These are phyloP conservation scores for Sycophaga agraensis DNA, from an alignment of 1,140 invertebrate genomes.

Conservation along the genomic window DNA sequence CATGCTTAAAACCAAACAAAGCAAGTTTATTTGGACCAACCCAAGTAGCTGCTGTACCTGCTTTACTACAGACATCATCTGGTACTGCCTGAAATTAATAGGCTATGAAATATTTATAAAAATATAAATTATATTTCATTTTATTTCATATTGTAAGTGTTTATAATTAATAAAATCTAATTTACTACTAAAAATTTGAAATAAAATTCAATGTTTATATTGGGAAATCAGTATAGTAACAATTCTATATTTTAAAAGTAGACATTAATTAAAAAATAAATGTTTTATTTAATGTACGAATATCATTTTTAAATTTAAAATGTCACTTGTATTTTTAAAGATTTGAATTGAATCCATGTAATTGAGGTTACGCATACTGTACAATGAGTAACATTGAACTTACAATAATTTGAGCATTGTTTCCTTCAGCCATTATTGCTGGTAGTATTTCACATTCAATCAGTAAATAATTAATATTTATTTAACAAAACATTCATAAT, in stretches of 20 bases:
- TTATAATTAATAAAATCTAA: not conserved
- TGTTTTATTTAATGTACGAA: too few relatives aligned
- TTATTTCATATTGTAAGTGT: not conserved
- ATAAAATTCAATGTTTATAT: too few relatives aligned
- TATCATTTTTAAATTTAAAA: too few relatives aligned
- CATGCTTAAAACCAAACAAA: constrained; percentile 56
- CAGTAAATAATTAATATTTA: not conserved
- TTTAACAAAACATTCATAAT: not conserved
- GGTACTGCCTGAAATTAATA: constrained; percentile 53
- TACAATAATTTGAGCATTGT: constrained; percentile 45
- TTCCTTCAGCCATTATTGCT: constrained; percentile 40
- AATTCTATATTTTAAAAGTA: too few relatives aligned
- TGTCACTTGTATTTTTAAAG: not conserved
- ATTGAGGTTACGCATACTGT: constrained; percentile 15
- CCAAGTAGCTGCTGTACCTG: constrained; percentile 59
- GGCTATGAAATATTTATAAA: not conserved
- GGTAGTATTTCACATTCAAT: not conserved
- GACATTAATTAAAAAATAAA: not conserved
- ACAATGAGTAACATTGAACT: constrained; percentile 31
- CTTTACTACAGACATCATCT: constrained; percentile 56
- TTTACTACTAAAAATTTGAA: not conserved
- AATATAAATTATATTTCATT: not conserved
- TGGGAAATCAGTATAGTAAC: too few relatives aligned
- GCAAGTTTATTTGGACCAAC: constrained; percentile 57
- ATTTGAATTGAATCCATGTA: not conserved